Conservation (phyloP, 2,113 vertebrate species). For the Otocyon megalotis region DNA sequence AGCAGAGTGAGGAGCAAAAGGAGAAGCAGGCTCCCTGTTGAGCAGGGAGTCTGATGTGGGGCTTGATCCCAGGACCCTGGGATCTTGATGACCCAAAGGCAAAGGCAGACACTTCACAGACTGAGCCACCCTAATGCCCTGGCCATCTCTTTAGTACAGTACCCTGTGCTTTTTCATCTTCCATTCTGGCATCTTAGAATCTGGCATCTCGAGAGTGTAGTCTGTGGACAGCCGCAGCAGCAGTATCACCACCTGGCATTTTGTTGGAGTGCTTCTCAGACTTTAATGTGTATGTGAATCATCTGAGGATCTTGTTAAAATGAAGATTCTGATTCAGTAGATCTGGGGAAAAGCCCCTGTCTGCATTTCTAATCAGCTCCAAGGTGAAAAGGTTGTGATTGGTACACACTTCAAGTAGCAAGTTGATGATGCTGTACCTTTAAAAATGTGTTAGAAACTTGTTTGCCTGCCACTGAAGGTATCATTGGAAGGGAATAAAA, state of each 20-base stretch:
- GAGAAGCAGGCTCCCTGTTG: too few relatives aligned
- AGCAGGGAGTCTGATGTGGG: too few relatives aligned
- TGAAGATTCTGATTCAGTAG: neutral
- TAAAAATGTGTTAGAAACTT: slow-evolving; percentile 52
- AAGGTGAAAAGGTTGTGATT: neutral
- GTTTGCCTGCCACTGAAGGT: neutral
- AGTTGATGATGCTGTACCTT: neutral
- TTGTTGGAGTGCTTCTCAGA: neutral
- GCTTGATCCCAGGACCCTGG: too few relatives aligned
- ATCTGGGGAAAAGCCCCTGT: neutral
- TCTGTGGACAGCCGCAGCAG: neutral
- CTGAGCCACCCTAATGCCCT: neutral
- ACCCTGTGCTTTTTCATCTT: neutral
- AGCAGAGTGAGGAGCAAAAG: too few relatives aligned
- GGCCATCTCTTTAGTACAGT: too few relatives aligned
- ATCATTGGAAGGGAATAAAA: slow-evolving; percentile 64
- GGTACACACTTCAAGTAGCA: neutral
- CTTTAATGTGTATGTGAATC: neutral
- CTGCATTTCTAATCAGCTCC: neutral
- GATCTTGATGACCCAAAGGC: too few relatives aligned
- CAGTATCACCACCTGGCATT: neutral
- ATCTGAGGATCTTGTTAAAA: neutral
- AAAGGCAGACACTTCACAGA: too few relatives aligned
- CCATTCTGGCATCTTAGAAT: neutral
- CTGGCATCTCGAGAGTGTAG: neutral